phyloP scores from a whole-genome alignment of 2,113 vertebrate genomes.

The Pseudopipra pipra region DNA sequence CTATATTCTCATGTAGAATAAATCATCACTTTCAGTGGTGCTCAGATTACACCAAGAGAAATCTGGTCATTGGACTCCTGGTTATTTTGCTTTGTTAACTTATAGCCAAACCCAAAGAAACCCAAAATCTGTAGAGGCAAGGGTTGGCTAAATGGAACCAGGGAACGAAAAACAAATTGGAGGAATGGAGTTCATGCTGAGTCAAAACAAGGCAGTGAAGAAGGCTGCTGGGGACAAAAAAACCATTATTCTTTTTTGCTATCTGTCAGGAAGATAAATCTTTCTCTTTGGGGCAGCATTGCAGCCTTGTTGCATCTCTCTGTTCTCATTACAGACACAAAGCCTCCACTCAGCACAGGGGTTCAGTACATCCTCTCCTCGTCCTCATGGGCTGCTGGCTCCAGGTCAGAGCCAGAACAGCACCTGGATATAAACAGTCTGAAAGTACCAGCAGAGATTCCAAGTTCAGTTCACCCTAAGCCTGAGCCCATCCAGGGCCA shows the following conservation, averaged over 20 bases:
- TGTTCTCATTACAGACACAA: neutral
- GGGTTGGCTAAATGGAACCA: neutral
- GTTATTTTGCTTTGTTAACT: neutral
- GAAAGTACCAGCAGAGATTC: neutral
- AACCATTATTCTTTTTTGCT: neutral
- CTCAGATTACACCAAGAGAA: neutral
- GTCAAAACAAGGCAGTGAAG: neutral
- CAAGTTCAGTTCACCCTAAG: neutral
- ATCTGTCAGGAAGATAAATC: conserved; percentile 6
- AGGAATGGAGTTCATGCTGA: neutral
- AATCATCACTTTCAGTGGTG: neutral
- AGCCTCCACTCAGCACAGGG: neutral
- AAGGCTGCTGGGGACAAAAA: neutral
- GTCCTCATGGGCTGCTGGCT: rapidly evolving
- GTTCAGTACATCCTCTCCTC: neutral
- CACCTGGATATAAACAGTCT: neutral
- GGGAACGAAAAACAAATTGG: neutral
- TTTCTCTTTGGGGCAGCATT: neutral
- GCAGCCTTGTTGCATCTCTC: neutral
- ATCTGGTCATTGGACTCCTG: neutral
- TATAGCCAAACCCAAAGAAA: neutral
- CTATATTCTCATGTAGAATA: neutral
- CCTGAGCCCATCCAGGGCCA: neutral
- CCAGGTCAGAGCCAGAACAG: neutral
- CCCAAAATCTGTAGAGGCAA: neutral